phyloP scores from a whole-genome alignment of 2,113 vertebrate species.

The Amphilophus citrinellus region DNA sequence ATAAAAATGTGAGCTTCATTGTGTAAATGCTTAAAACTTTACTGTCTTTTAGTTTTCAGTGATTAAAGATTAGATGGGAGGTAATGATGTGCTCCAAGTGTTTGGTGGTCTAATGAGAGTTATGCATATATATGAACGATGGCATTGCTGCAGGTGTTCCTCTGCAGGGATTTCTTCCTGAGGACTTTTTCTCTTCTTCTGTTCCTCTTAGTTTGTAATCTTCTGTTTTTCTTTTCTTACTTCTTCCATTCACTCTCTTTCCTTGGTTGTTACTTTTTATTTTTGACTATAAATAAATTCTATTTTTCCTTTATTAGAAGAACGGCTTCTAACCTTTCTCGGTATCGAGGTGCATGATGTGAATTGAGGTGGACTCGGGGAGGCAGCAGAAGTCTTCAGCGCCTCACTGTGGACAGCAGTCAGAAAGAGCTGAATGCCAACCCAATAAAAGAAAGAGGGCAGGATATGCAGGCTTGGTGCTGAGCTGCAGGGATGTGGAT shows the following conservation, averaged over 20 bases:
- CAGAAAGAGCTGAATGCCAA: background rate
- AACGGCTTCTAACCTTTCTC: background rate
- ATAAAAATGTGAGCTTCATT: background rate
- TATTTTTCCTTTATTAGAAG: background rate
- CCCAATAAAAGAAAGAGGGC: no score
- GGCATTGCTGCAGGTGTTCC: background rate
- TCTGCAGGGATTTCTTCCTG: background rate
- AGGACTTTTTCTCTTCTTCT: background rate
- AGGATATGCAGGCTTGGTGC: no score
- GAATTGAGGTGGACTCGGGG: background rate
- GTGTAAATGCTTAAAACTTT: background rate
- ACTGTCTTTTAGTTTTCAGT: background rate
- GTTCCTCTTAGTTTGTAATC: background rate
- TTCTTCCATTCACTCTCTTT: background rate
- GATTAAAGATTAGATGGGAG: background rate
- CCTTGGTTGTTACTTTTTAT: background rate
- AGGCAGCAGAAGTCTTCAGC: no score
- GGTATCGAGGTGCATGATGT: background rate
- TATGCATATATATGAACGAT: background rate
- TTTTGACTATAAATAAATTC: no score
- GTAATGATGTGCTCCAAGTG: fast-evolving
- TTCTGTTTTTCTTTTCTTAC: background rate
- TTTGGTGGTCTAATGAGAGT: background rate
- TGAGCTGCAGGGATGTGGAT: no score
- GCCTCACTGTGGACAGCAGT: background rate